Base-by-base conservation (phyloP, 2,797 vertebrate genomes). In the Scolopax bukidnonensis region DNA sequence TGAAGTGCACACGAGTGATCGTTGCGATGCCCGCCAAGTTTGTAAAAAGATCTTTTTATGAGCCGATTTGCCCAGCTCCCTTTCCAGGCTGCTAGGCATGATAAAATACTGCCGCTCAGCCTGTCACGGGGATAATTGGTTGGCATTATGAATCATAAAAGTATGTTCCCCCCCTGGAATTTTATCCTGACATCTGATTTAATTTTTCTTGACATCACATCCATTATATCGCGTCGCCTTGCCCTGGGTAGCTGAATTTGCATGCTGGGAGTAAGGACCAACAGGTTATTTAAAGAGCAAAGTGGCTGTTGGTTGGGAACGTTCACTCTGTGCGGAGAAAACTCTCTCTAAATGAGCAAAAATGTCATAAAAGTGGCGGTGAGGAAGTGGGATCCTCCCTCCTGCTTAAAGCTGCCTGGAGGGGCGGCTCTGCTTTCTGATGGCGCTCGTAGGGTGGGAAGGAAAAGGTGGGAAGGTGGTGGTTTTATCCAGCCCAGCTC, bases 101-200 rank as follows among this genome's bases (percentile, higher is more conserved):
- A 75, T 74, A 20, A 95, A 96, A 75, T 38, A 41, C 77, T 43
- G 65, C 93, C 7, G 40, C 59, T 82, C 8, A 7, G 68, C 56
- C 86, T 78, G 68, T 96, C 95, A 89, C 8, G 1, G 68, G 56
- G 13, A 64, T 95, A 93, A 96, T 95, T 90, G 92, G 41, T 64
- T 27, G 60, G 90, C 89, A 86, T 86, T n/a, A 53, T 70, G 96
- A 79, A 51, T 96, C 95, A 70, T 77, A 85, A 33, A 83, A 93
- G 89, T 13, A 12, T 12, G 36, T 90, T 94, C 41, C 50, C 96
- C 95, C 79, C 28, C 47, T 43, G 91, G 92, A 94, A 92, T 95
- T 78, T 45, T 60, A 45, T 40, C 47, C 85, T 94, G 95, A 91
- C 80, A 7, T 69, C 91, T 88, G 92, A 84, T 95, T 91, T 84